Evolutionary conservation across 1,140 invertebrate species (phyloP).

Genomic region (Druon quercuslanigerum): DNA sequence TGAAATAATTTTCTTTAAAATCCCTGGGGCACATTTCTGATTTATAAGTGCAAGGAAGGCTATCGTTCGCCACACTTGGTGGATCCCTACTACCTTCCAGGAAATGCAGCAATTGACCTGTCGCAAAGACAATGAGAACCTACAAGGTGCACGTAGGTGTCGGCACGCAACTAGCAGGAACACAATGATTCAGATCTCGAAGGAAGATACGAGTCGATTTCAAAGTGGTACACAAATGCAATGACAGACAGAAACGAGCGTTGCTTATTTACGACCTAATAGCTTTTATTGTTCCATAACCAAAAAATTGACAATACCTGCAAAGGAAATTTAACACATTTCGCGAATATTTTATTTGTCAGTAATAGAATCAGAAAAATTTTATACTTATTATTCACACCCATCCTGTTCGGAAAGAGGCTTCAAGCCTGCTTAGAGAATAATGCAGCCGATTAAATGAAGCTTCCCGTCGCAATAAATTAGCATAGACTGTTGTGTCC

Average conservation of each 20-base stretch:
- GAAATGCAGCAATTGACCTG: slow-evolving; percentile 72
- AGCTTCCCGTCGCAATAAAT: no score
- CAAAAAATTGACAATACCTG: slow-evolving; percentile 13
- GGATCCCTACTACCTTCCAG: slow-evolving; percentile 50
- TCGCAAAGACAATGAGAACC: slow-evolving; percentile 64
- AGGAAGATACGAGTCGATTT: slow-evolving; percentile 48
- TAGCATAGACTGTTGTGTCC: no score
- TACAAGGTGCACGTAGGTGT: slow-evolving; percentile 60
- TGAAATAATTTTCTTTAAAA: no score
- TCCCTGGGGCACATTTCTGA: no score
- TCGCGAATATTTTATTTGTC: no score
- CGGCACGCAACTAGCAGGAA: slow-evolving; percentile 71
- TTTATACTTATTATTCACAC: no score
- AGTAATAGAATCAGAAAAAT: no score
- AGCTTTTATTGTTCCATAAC: background rate
- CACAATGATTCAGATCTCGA: slow-evolving; percentile 64
- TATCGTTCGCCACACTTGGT: background rate
- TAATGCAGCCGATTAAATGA: no score
- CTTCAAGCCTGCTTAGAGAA: no score
- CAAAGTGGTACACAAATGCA: slow-evolving; percentile 42
- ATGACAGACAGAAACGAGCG: slow-evolving; percentile 33
- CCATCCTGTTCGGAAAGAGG: no score
- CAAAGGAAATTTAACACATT: background rate
- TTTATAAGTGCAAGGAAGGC: no score
- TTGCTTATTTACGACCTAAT: slow-evolving; percentile 14